Conservation (phyloP, 2,113 vertebrate genomes). For the Nycticorax nycticorax region DNA sequence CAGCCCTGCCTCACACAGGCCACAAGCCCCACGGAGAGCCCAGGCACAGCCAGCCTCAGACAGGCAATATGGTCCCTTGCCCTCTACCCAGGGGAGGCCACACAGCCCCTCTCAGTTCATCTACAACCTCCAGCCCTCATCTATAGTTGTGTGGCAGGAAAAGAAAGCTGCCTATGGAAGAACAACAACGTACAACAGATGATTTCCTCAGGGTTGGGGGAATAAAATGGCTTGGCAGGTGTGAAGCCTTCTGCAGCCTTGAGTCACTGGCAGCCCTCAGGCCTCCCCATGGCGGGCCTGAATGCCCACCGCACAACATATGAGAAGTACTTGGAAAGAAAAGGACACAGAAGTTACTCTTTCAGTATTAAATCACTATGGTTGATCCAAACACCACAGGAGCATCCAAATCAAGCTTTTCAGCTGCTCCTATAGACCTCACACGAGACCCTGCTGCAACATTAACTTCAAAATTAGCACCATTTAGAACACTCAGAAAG, state of each 20-base stretch:
- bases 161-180: not conserved
- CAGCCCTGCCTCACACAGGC: not conserved
- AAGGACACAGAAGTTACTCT: not conserved
- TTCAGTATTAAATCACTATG: not conserved
- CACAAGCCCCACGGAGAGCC: accelerated
- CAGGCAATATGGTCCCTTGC: accelerated
- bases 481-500: not conserved
- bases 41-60: accelerated
- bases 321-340: not conserved
- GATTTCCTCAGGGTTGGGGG: no score
- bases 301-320: not conserved
- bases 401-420: not conserved
- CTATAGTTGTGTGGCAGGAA: not conserved
- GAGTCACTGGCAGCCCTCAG: not conserved
- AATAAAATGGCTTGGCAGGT: not conserved
- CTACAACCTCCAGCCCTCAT: accelerated
- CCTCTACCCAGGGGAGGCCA: not conserved
- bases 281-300: not conserved
- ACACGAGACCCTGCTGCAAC: not conserved
- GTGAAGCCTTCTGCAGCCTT: not conserved
- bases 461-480: not conserved
- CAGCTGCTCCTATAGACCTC: not conserved
- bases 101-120: not conserved
- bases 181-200: not conserved
- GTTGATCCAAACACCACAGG: not conserved